Evolutionary conservation across 2,888 invertebrate species (phyloP).

Genomic region (Amphipoea lucens): DNA sequence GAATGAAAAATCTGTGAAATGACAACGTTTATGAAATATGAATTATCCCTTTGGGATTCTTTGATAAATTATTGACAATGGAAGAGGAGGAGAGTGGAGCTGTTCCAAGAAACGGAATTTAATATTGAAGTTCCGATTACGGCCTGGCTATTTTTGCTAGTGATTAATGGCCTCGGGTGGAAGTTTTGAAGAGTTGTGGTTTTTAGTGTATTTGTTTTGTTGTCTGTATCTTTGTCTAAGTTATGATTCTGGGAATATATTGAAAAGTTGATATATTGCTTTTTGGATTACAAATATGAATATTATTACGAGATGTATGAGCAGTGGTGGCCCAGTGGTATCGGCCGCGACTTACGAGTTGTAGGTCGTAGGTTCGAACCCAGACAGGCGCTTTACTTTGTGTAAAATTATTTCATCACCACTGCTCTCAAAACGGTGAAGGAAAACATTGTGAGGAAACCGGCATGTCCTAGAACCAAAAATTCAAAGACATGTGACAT

Average conservation of each 20-base stretch:
- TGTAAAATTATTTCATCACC: no score
- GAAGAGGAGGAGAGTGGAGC: conserved; percentile 9
- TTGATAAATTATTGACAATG: conserved; percentile 49
- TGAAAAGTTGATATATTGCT: not conserved
- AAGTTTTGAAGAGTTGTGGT: conserved; percentile 28
- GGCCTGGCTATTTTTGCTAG: conserved; percentile 26
- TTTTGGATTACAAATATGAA: not conserved
- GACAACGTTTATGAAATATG: conserved; percentile 54
- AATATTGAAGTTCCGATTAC: conserved; percentile 57
- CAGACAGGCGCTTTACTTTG: no score
- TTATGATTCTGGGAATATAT: not conserved
- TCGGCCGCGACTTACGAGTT: no score
- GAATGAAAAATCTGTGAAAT: conserved; percentile 50
- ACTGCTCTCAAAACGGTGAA: no score
- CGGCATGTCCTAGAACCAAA: no score
- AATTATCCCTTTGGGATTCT: conserved; percentile 53
- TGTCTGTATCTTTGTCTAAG: not conserved
- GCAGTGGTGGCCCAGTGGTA: no score
- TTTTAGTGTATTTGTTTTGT: conserved; percentile 10
- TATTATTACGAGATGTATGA: not conserved
- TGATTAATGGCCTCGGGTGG: conserved; percentile 50
- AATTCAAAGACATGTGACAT: no score
- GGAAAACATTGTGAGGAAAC: no score
- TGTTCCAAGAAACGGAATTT: conserved; percentile 49
- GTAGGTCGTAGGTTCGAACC: no score